A percentile compares a stretch with the other conserved stretches of the same genome.
Conservation (phyloP, 2,113 vertebrate genomes). For the Aptenodytes patagonicus region DNA sequence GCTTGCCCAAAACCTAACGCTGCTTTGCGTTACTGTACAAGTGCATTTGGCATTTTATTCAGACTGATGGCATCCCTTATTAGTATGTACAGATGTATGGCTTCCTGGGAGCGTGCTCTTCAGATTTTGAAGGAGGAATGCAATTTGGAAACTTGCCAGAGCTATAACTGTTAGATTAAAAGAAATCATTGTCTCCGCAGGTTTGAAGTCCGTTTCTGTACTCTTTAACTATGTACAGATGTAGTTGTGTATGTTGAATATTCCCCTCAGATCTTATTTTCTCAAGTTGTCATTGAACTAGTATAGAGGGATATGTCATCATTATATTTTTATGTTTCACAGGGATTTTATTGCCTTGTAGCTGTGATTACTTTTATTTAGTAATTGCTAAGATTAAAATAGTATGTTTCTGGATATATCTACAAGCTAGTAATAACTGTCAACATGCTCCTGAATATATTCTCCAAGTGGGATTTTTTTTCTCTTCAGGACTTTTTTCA, state of each 20-base stretch:
- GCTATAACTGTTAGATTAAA: not conserved
- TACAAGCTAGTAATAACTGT: not conserved
- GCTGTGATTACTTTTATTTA: constrained; percentile 21
- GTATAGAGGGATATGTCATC: not conserved
- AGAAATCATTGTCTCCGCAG: not conserved
- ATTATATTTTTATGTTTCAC: not conserved
- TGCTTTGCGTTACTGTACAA: not conserved
- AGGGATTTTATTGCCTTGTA: not conserved
- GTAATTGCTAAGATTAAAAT: not conserved
- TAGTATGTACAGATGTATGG: not conserved
- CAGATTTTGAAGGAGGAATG: not conserved
- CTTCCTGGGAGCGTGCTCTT: not conserved
- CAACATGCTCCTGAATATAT: not conserved
- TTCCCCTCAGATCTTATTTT: not conserved
- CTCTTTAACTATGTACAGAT: not conserved
- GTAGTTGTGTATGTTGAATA: not conserved
- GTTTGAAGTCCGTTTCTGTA: not conserved
- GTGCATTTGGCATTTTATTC: not conserved
- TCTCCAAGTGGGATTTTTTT: not conserved
- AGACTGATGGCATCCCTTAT: not conserved
- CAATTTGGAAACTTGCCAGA: not conserved
- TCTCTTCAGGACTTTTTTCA: not conserved
- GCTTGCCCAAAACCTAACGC: not conserved
- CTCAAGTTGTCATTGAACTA: not conserved
- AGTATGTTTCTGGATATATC: not conserved